Base-by-base conservation (phyloP, 2,888 invertebrate genomes). In the Platycheirus albimanus region DNA sequence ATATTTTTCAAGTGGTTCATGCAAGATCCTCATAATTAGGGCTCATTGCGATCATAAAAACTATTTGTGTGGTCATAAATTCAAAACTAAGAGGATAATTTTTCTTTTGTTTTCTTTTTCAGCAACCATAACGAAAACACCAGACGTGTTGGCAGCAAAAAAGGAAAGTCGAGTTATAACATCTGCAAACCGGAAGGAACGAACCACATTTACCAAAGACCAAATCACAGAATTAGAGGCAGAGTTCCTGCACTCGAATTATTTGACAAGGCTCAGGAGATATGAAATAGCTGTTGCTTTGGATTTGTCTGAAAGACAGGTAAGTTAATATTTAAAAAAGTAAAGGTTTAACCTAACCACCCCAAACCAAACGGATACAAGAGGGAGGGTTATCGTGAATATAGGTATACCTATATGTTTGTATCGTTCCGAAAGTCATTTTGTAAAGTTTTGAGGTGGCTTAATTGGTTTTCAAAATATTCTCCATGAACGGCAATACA, bases 221-320 rank as follows among this genome's bases (percentile, higher is more conserved):
- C 98, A 98, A 85, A 95, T 98, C 8, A 93, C 93, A 71, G 95
- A 96, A 87, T 90, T 98, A 78, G 98, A 98, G 90, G 93, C 93
- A 0, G 98, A 98, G 91, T 98, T 98, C 89, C 89, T 92, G 0
- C 94, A 95, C 81, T 97, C 97, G 61, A 98, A 98, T 91, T 98
- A 98, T 90, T 92, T 98, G 77, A 98, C 98, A 0, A 92, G 98
- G 69, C 92, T 98, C 77, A 92, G 98, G 66, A 92, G 98, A 86
- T 98, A 98, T 88, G 98, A 98, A 92, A 97, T 98, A 79, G 97
- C 98, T 0, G 96, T 98, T 1, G 95, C 97, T 0, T 91, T 98
- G 85, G 95, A 96, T 89, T 93, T 98, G 70, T 96, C 97, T 0
- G 98, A 98, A 91, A 92, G 98, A 91, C 98, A 98, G 94, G 97